Base-by-base conservation (phyloP, 2,888 invertebrate species). In the Cryptus armator region DNA sequence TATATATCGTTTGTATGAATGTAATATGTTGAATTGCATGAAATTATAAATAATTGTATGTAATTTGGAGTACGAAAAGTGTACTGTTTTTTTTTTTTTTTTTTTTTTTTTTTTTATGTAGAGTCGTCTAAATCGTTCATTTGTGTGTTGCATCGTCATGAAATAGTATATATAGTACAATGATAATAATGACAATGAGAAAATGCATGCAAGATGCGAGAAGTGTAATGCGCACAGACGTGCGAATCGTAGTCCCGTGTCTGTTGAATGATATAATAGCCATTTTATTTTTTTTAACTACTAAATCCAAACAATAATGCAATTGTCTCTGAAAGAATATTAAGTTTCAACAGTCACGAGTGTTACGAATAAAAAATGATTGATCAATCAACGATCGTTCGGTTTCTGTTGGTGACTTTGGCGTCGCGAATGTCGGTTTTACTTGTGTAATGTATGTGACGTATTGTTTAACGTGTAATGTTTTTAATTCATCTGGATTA, bases 171-270 rank as follows among this genome's bases (percentile, higher is more conserved):
- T 71, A 43, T 74, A 46, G 74, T 78, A 83, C 78, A 76, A 80
- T 75, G 75, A 80, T 80, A 67, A 75, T 76, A 80, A 84, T 84
- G 83, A 84, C 71, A 80, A 84, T 84, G 83, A 80, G 66, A 72
- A 80, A 76, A 80, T 76, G 76, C 83, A 84, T 84, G 83, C 83
- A 29, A 80, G 71, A 80, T 84, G 83, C 80, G 76, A 80, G 66
- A 80, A 59, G 64, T 76, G 56, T 79, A 62, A 67, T 78, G 71
- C 64, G 79, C 79, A 71, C 79, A 51, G 64, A 12, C 62, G 70
- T 71, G 68, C 70, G 74, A 29, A n/a, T 66, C 75, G 51, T 71
- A 29, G 59, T 46, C 48, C 66, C 76, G 64, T 59, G 66, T 76
- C 66, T 71, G 53, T 70, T 46, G 32, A 48, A 46, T 51, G 19